Evolutionary conservation across 2,113 vertebrate genomes (phyloP), one percentile per base, ranked within the genome.

Genomic region (Cygnus atratus): DNA sequence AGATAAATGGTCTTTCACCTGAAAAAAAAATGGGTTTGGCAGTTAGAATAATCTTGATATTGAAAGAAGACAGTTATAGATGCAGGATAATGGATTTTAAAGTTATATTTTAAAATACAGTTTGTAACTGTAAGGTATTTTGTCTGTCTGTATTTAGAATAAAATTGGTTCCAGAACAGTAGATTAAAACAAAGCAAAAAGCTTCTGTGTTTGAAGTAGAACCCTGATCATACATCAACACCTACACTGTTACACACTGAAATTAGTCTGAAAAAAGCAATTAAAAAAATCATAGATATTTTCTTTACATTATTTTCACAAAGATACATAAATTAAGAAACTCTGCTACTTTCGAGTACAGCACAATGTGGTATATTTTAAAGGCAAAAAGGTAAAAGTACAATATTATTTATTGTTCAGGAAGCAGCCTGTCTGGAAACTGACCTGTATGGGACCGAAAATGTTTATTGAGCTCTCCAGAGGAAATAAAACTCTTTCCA

Each of bases 391-490:
- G 62, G 46, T 77, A 96, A 95, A 97, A 29, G 93, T 52, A 77
- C 72, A 91, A 72, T 77, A 88, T 80, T 86, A 94, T 92, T 91
- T 91, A 92, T 31, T n/a, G 80, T 29, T 58, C 86, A 96, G 92
- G 94, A 96, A 97, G 85, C 48, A 61, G 95, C 96, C 88, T 97
- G 95, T 82, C 97, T 96, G 92, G 96, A 95, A 95, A 98, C 98
- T 97, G 96, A 99, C 99, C 99, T 90, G 99, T 99, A 95, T 99
- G 99, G 88, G 99, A 98, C 67, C 99, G 97, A 97, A 99, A 99
- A 97, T 99, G 99, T 97, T 99, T 99, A 97, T 99, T 99, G 97
- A 99, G 98, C 87, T 99, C 99, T 74, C 99, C 99, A 71, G 99
- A 99, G 48, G 99, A 99, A 97, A 99, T 98, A 98, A 99, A 99